phyloP scores from a whole-genome alignment of 2,797 vertebrate species.

The Rallus crepitans region DNA sequence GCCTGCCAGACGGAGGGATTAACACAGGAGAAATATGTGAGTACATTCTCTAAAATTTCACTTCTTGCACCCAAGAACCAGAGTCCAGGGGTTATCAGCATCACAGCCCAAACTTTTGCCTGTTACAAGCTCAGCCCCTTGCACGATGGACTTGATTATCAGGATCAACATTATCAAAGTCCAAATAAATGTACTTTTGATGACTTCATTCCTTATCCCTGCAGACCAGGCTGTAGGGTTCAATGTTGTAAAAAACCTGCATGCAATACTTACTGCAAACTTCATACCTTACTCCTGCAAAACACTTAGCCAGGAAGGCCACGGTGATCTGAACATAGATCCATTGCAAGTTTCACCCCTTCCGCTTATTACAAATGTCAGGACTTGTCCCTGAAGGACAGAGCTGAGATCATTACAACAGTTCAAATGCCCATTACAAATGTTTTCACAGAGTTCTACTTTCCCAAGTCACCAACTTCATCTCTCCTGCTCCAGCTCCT shows the following conservation, averaged over 20 bases:
- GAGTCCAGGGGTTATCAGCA: background rate
- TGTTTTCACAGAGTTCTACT: background rate
- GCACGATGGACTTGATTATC: background rate
- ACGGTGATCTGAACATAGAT: background rate
- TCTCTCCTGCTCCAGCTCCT: background rate
- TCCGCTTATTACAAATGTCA: background rate
- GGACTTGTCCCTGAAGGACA: background rate
- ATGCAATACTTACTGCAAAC: background rate
- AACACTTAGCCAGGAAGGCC: background rate
- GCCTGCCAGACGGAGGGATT: background rate
- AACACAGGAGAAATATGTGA: background rate
- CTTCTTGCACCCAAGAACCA: background rate
- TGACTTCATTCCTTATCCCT: background rate
- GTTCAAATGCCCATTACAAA: background rate
- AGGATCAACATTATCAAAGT: background rate
- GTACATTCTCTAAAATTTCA: background rate
- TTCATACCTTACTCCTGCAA: background rate
- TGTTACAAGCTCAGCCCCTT: background rate
- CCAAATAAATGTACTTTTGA: background rate
- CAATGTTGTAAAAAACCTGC: background rate
- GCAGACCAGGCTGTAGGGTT: background rate
- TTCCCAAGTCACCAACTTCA: background rate
- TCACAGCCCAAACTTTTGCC: background rate
- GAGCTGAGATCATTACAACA: fast-evolving
- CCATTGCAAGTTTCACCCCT: background rate